Evolutionary conservation across 2,888 invertebrate species (phyloP).

Genomic region (Eristalinus aeneus): DNA sequence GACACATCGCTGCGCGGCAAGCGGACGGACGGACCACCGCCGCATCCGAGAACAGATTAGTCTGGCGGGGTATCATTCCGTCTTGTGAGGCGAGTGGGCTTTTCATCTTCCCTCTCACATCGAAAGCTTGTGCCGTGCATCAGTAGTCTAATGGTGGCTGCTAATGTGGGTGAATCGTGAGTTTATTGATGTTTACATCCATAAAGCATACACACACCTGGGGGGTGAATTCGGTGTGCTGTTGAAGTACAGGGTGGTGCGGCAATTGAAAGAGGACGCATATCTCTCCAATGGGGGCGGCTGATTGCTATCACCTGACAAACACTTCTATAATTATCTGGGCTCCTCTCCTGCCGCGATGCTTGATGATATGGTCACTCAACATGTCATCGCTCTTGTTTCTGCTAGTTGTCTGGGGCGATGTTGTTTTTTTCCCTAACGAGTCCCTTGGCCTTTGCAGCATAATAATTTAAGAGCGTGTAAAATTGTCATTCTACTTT

Average conservation of each 20-base stretch:
- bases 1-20: conserved; percentile 21
- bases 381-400: background rate
- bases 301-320: background rate
- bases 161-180: background rate
- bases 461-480: background rate
- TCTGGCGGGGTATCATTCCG: background rate
- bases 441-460: background rate
- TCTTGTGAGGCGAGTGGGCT: background rate
- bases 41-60: conserved; percentile 22
- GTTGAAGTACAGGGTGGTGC: background rate
- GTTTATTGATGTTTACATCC: background rate
- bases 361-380: background rate
- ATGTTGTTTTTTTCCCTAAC: background rate
- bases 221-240: background rate
- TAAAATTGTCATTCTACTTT: background rate
- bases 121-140: background rate
- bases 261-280: background rate
- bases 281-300: background rate
- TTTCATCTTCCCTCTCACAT: background rate
- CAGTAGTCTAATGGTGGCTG: background rate
- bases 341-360: background rate
- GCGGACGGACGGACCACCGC: background rate
- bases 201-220: background rate
- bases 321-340: background rate
- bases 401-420: background rate